Percentiles rank a stretch among this genome's conserved stretches.
Evolutionary conservation across 2,797 vertebrate genomes (phyloP).

Genomic region (Hydrolagus colliei): DNA sequence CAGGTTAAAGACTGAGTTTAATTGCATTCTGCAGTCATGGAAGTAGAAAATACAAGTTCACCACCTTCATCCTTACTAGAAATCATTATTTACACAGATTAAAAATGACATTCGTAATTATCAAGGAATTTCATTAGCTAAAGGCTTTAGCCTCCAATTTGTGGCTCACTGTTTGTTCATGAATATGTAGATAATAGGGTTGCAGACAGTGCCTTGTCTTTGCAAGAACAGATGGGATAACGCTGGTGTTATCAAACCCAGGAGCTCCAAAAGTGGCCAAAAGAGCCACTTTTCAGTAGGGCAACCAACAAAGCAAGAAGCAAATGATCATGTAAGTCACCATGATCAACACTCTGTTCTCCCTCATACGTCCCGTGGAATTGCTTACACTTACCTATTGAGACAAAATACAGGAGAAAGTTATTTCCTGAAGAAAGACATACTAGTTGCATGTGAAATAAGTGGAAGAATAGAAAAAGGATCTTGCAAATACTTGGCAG

Average conservation of each 20-base stretch:
- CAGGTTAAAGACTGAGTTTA: too few species aligned
- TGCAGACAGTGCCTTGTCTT: slow-evolving; percentile 68
- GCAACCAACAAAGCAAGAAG: slow-evolving; percentile 73
- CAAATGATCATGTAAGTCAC: slow-evolving; percentile 65
- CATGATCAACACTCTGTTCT: slow-evolving; percentile 63
- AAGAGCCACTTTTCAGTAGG: slow-evolving; percentile 62
- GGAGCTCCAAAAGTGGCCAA: slow-evolving; percentile 58
- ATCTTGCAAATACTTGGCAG: neutral
- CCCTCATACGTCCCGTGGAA: slow-evolving; percentile 45
- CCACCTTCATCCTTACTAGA: too few species aligned
- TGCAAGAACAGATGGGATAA: slow-evolving; percentile 65
- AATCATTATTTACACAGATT: too few species aligned
- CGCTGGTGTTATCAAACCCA: slow-evolving; percentile 59
- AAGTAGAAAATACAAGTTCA: too few species aligned
- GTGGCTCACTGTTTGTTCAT: slow-evolving; percentile 69
- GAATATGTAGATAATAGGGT: slow-evolving; percentile 71
- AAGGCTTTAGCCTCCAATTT: neutral
- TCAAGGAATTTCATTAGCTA: neutral
- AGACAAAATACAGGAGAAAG: slow-evolving; percentile 4
- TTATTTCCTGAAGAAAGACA: slow-evolving; percentile 49
- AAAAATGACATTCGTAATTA: too few species aligned
- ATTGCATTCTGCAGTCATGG: too few species aligned
- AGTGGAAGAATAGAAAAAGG: neutral
- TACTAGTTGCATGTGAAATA: slow-evolving; percentile 7
- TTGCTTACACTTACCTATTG: slow-evolving; percentile 41